These are phyloP conservation scores for Microcebus ravelobensis DNA, from an alignment of 2,113 vertebrate genomes.

Conservation along the genomic window DNA sequence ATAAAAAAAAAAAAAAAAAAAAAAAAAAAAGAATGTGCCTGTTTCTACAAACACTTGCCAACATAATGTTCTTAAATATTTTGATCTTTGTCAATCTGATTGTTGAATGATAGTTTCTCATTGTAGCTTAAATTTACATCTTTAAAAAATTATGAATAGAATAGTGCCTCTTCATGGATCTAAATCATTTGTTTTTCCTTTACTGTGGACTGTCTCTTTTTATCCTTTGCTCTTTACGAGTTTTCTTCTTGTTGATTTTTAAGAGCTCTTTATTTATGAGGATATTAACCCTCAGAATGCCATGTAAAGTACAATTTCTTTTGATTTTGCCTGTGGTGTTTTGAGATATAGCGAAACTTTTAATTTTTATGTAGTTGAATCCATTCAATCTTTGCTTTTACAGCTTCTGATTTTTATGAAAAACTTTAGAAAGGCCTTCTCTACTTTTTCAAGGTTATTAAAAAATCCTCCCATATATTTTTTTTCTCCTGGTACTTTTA, in stretches of 20 bases:
- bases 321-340: neutral
- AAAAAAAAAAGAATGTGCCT: neutral
- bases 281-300: neutral
- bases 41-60: slow-evolving; percentile 11
- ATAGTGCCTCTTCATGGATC: neutral
- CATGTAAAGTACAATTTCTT: neutral
- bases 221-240: neutral
- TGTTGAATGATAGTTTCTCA: neutral
- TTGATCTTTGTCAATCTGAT: neutral
- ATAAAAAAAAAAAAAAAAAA: too few species aligned
- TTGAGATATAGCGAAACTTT: slow-evolving; percentile 1
- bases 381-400: neutral
- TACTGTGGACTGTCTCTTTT: neutral
- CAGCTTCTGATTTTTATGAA: neutral
- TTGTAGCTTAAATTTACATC: neutral
- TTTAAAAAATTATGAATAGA: neutral
- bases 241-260: slow-evolving; percentile 27
- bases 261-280: neutral
- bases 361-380: neutral
- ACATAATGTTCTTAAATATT: slow-evolving; percentile 31
- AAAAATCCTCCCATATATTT: neutral
- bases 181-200: neutral
- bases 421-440: neutral
- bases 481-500: neutral
- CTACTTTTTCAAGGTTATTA: neutral